Evolutionary conservation across 2,113 vertebrate species (phyloP).

Genomic region (Mionectes macconnelli): DNA sequence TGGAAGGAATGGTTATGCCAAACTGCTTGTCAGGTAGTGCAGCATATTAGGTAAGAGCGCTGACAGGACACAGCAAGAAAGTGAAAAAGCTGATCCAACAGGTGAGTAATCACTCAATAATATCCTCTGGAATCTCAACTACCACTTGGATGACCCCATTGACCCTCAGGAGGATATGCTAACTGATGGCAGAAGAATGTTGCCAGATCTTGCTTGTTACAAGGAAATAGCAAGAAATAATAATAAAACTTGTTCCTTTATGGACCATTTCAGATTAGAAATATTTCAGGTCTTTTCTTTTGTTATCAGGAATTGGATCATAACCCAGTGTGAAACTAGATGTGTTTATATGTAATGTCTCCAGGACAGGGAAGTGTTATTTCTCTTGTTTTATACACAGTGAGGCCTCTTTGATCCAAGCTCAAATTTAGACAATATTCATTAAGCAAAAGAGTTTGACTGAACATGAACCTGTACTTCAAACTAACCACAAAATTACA

Average conservation of each 20-base stretch:
- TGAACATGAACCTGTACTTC: neutral
- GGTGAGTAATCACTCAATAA: neutral
- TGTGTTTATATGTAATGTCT: neutral
- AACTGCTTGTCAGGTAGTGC: neutral
- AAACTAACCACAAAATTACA: slow-evolving; percentile 10
- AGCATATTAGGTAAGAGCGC: neutral
- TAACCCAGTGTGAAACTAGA: neutral
- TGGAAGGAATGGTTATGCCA: neutral
- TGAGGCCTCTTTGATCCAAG: neutral
- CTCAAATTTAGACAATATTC: neutral
- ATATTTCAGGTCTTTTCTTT: neutral
- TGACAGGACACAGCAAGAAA: neutral
- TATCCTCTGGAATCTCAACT: neutral
- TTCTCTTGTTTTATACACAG: neutral
- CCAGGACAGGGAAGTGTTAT: neutral
- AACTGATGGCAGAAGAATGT: neutral
- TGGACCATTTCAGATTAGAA: neutral
- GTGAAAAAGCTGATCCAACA: neutral
- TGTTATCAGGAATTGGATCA: neutral
- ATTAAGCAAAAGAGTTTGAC: slow-evolving; percentile 23
- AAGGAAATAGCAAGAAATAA: neutral
- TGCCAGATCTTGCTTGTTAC: neutral
- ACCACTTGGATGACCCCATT: neutral
- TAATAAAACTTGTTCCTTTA: neutral
- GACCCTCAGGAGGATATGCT: neutral